Evolutionary conservation across 2,888 invertebrate species (phyloP), one percentile per base, ranked within the genome.

Genomic region (Achlya flavicornis): DNA sequence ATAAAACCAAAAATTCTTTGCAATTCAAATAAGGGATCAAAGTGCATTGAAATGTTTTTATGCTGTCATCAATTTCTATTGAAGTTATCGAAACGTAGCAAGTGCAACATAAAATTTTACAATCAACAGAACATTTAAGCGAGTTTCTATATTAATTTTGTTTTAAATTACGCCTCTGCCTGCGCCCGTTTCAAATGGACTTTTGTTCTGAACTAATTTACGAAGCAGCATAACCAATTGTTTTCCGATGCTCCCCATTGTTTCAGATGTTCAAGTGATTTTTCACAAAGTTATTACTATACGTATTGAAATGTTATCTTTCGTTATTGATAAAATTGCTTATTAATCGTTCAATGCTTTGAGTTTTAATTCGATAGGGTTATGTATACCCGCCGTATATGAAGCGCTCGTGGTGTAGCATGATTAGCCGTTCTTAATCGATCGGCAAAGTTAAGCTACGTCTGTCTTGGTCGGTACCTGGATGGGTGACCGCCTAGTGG

Each of bases 201-300:
- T 72, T 70, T 75, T 71, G 74, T 75, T 75, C 57, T 33, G 60
- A 79, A 78, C 75, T 76, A 76, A 80, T 80, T 78, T 72, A 63
- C 62, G 69, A 68, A 66, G 66, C 67, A 69, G 63, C 63, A 60
- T 48, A 73, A 73, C 70, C 70, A 78, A 79, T 78, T 70, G 75
- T 75, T 78, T 76, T 72, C 63, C 71, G 66, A 75, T 74, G 65
- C 41, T 66, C 14, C 41, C 14, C 53, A 63, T 62, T 64, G 63
- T 65, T 66, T 64, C 62, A 63, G 63, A 19, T 8, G 19, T 53
- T 53, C 19, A 19, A 10, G 53, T 46, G 19, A 19, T 57, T 75
- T 69, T 61, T 58, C 7, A 32, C 46, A 48, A 68, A 71, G 64
- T 69, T 69, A 57, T 62, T 61, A 26, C 71, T 68, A 71, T 70